Conservation (phyloP, 30 jellyfish, hydroid and myxozoan species). For the Turritopsis dohrnii region DNA sequence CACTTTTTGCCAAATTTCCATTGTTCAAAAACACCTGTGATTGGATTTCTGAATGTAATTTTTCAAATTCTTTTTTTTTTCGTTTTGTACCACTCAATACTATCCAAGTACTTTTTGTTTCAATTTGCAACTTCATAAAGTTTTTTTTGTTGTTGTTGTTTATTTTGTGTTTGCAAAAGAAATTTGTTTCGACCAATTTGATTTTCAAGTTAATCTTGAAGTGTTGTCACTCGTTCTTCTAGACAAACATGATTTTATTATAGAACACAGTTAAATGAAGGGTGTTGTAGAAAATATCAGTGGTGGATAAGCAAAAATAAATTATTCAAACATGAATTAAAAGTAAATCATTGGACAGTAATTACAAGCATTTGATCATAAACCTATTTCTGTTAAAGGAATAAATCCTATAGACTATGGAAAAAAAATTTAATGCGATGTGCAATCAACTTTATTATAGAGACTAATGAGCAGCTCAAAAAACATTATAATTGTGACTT, state of each 20-base stretch:
- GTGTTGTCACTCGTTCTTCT: background rate
- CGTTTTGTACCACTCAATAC: too few species aligned
- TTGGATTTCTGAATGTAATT: background rate
- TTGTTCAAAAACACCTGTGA: background rate
- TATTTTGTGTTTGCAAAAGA: background rate
- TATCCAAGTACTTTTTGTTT: too few species aligned
- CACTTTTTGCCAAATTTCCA: background rate
- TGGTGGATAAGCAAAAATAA: background rate
- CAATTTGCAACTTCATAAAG: background rate
- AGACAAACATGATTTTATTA: background rate
- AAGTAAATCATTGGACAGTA: background rate
- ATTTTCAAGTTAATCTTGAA: background rate
- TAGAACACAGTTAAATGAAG: background rate
- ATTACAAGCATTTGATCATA: background rate
- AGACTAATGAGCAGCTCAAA: background rate
- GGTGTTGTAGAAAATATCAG: background rate
- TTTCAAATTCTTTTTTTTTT: background rate
- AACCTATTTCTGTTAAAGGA: background rate
- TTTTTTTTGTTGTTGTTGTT: background rate
- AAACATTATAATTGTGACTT: background rate
- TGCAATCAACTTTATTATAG: background rate
- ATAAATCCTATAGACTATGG: background rate
- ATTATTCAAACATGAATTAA: background rate
- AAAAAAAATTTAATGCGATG: background rate
- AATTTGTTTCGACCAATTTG: background rate